Conservation (phyloP, 1,140 invertebrate species). For the Zaprionus davidi region DNA sequence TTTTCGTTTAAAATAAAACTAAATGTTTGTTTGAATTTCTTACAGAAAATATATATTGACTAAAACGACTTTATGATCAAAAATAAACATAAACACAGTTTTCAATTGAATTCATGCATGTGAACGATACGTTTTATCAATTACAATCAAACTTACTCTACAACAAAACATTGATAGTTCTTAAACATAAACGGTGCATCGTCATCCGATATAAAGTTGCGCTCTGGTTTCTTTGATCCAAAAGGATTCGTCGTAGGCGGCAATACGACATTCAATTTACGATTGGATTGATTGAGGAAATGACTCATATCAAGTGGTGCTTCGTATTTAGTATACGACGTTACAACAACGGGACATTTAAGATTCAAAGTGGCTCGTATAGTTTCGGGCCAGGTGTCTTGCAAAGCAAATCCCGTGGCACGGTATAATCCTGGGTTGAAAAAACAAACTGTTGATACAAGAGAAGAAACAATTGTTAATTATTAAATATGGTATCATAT, state of each 20-base stretch:
- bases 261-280: slow-evolving; percentile 85
- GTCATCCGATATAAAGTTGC: slow-evolving; percentile 90
- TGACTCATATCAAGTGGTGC: slow-evolving; percentile 86
- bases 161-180: slow-evolving; percentile 87
- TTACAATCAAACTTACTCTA: slow-evolving; percentile 59
- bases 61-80: not conserved
- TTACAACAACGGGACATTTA: slow-evolving; percentile 87
- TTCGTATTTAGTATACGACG: slow-evolving; percentile 88
- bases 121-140: not conserved
- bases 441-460: slow-evolving; percentile 86
- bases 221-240: slow-evolving; percentile 88
- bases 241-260: slow-evolving; percentile 87
- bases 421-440: slow-evolving; percentile 90
- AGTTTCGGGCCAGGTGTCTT: slow-evolving; percentile 88
- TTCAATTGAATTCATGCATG: not conserved
- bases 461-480: not conserved
- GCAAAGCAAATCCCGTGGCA: slow-evolving; percentile 86
- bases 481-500: not conserved
- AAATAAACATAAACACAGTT: not conserved
- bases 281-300: slow-evolving; percentile 83
- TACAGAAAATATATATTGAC: not conserved
- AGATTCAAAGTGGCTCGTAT: slow-evolving; percentile 85
- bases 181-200: slow-evolving; percentile 89
- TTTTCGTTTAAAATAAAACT: not conserved
- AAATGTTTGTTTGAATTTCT: not conserved